Evolutionary conservation across 30 jellyfish, hydroid and myxozoan species (phyloP).

Genomic region (Sanderia malayensis): DNA sequence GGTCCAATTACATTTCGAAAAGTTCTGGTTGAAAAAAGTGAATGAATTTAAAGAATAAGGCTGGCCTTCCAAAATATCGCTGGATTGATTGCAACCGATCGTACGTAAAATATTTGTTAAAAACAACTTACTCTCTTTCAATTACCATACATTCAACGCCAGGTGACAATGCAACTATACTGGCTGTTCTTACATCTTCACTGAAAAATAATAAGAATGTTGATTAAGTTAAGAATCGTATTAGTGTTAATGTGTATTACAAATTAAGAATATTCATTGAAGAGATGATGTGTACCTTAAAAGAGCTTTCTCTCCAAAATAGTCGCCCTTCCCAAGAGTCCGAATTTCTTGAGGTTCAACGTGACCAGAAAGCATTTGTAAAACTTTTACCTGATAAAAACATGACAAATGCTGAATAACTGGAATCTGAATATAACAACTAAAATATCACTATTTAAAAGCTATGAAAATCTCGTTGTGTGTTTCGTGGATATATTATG

Average conservation of each 20-base stretch:
- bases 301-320: slow-evolving; percentile 96
- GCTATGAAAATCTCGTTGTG: too few species aligned
- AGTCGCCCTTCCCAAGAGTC: slow-evolving; percentile 69
- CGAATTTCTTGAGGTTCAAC: slow-evolving; percentile 85
- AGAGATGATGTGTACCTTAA: slow-evolving; percentile 47
- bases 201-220: slow-evolving; percentile 11
- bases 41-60: too few species aligned
- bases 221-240: too few species aligned
- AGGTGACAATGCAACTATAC: slow-evolving; percentile 78
- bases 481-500: too few species aligned
- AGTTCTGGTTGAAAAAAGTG: slow-evolving; percentile 12
- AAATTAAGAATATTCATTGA: not conserved
- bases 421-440: too few species aligned
- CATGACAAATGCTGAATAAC: too few species aligned
- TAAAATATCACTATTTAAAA: too few species aligned
- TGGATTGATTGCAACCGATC: too few species aligned
- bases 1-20: slow-evolving; percentile 79
- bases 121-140: slow-evolving; percentile 71
- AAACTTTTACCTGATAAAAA: slow-evolving; percentile 70
- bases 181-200: slow-evolving; percentile 95
- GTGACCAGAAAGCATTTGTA: slow-evolving; percentile 71
- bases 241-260: too few species aligned
- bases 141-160: slow-evolving; percentile 92
- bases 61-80: too few species aligned
- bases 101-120: not conserved